Base-by-base conservation (phyloP, 2,113 vertebrate genomes). In the Felis chaus region DNA sequence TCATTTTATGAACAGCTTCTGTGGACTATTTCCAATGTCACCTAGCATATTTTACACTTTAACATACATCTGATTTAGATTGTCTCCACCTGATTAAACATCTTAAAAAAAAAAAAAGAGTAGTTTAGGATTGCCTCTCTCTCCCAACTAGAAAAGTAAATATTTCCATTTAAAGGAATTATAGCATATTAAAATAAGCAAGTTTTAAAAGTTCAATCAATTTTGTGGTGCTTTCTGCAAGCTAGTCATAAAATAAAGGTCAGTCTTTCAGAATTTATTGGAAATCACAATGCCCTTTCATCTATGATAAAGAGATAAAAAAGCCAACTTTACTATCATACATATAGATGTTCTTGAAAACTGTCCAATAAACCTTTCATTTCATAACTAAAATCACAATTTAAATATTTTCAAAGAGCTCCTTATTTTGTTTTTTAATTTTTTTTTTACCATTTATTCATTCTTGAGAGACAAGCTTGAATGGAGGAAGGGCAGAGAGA, bases 1-100 rank as follows among this genome's bases (percentile, higher is more conserved):
- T 45, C 18, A 39, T 81, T 87, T 95, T 94, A 92, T 23, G 65
- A 97, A 74, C 69, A 97, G 55, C 27, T 92, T 84, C 63, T 94
- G 21, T 41, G 74, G 63, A 91, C 61, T 96, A 41, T 91, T 95
- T 91, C 81, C 69, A 84, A 15, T 45, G 76, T 48, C 41, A 55
- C 14, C 21, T 80, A 61, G 39, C 29, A 9, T 71, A 63, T 80
- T 94, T 87, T 90, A 27, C 15, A 61, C 69, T 88, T 94, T 45
- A 88, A 89, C 3, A 41, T 45, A 33, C 1, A 41, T 81, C 15
- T 71, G 86, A 84, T 45, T 97, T 94, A 95, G 92, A 55, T 48
- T 57, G 33, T 89, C 33, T 76, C 68, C 11, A 81, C 48, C 25
- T 86, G 50, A 94, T 45, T 95, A 71, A 84, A 66, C 29, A 71